phyloP scores from a whole-genome alignment of 2,797 vertebrate species.

The Falco novaeseelandiae region DNA sequence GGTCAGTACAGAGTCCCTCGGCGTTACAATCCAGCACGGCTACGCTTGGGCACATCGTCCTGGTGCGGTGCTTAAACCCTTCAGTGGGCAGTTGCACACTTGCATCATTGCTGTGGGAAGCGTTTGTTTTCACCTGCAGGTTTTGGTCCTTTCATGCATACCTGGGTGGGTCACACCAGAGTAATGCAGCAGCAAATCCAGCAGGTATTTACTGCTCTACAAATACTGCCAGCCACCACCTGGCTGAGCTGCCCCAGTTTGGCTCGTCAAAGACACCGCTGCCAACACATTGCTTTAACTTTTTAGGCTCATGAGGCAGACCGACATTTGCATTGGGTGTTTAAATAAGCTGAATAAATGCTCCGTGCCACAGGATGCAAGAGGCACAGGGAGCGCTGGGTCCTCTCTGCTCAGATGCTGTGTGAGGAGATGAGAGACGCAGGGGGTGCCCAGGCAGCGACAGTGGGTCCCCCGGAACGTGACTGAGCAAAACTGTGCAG shows the following conservation, averaged over 20 bases:
- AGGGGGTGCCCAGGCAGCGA: rapidly evolving
- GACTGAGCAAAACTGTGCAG: rapidly evolving
- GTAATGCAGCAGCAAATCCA: too few species aligned
- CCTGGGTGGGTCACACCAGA: not conserved
- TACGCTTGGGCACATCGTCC: rapidly evolving
- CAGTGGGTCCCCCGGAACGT: rapidly evolving
- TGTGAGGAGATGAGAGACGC: not conserved
- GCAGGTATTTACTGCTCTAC: not conserved
- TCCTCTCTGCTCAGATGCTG: not conserved
- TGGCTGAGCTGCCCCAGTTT: not conserved
- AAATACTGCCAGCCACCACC: too few species aligned
- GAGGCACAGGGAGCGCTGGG: not conserved
- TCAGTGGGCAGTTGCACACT: rapidly evolving
- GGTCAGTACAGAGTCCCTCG: constrained; percentile 59
- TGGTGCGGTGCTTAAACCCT: rapidly evolving
- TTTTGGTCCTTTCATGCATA: rapidly evolving
- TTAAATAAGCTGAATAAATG: not conserved
- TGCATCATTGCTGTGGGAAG: rapidly evolving
- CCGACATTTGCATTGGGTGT: rapidly evolving
- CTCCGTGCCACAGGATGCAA: not conserved
- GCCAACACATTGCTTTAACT: not conserved
- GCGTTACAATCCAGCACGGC: rapidly evolving
- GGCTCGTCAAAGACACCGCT: not conserved
- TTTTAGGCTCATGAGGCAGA: not conserved
- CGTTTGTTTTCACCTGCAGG: not conserved